A percentile compares a stretch with the other conserved stretches of the same genome.
These are phyloP conservation scores for Chaenodraco wilsoni DNA, from an alignment of 2,797 vertebrate genomes.

Conservation along the genomic window DNA sequence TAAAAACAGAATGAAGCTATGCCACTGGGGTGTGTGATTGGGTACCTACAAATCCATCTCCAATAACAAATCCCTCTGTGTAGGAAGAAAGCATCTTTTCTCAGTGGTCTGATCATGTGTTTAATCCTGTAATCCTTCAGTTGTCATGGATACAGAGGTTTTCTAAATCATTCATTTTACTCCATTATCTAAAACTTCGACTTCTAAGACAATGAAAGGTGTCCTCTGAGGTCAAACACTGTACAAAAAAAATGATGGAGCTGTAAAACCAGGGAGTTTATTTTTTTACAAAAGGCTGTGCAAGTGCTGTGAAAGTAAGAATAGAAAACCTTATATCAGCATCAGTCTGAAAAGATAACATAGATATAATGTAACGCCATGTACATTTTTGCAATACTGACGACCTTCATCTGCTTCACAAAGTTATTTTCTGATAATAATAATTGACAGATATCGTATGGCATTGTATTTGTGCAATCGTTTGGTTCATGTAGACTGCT, in stretches of 20 bases:
- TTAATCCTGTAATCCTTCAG: background rate
- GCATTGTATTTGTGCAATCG: background rate
- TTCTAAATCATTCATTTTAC: background rate
- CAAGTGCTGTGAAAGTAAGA: background rate
- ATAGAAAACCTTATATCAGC: background rate
- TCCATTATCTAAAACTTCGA: background rate
- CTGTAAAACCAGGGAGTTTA: background rate
- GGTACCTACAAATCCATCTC: conserved; percentile 20
- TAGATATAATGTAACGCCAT: background rate
- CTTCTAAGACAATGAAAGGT: background rate
- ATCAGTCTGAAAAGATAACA: background rate
- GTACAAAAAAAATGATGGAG: background rate
- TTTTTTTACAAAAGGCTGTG: background rate
- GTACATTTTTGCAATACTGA: background rate
- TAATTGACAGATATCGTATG: background rate
- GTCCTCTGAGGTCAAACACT: background rate
- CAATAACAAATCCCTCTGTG: conserved; percentile 4
- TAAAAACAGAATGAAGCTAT: conserved; percentile 1
- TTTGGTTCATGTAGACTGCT: conserved; percentile 2
- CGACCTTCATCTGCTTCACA: background rate
- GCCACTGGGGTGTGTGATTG: background rate
- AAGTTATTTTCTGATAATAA: background rate
- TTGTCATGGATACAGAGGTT: conserved; percentile 23
- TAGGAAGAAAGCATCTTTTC: conserved; percentile 3
- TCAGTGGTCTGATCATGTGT: conserved; percentile 2